A percentile compares a stretch with the other conserved stretches of the same genome.
Evolutionary conservation across 2,888 invertebrate genomes (phyloP).

Genomic region (Altica lythri): DNA sequence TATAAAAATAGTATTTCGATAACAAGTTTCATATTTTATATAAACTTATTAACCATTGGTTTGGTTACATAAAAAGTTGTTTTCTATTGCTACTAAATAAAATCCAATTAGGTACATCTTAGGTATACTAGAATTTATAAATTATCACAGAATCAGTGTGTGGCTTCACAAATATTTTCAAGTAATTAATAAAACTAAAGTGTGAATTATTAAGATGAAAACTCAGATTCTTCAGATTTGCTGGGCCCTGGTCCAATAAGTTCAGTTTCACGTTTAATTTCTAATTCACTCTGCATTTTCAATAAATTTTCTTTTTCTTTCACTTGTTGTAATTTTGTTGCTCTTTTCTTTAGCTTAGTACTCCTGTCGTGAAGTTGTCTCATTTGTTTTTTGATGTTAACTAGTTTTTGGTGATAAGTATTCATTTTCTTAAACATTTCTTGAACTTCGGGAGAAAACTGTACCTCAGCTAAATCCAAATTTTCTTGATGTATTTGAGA

Average conservation of each 20-base stretch:
- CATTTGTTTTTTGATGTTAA: conserved; percentile 40
- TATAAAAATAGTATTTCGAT: no score
- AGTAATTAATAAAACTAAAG: no score
- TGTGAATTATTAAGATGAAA: no score
- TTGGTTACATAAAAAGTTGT: no score
- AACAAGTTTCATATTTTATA: no score
- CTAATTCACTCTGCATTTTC: conserved; percentile 27
- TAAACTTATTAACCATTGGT: no score
- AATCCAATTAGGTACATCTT: no score
- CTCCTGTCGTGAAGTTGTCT: conserved; percentile 37
- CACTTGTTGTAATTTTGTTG: conserved; percentile 31
- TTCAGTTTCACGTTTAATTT: conserved; percentile 27
- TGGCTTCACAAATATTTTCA: no score
- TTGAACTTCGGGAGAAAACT: conserved; percentile 37
- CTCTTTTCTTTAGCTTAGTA: conserved; percentile 39
- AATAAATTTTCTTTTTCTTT: conserved; percentile 32
- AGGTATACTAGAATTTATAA: no score
- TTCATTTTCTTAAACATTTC: conserved; percentile 39
- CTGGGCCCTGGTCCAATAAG: conserved; percentile 26
- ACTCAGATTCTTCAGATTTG: conserved; percentile 6
- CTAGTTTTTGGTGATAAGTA: conserved; percentile 38
- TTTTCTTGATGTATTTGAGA: conserved; percentile 39
- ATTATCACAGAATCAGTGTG: no score
- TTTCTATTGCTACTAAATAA: no score
- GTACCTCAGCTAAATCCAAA: conserved; percentile 36